These are phyloP conservation scores for Hemibagrus guttatus DNA, from an alignment of 2,797 vertebrate genomes.

Conservation along the genomic window DNA sequence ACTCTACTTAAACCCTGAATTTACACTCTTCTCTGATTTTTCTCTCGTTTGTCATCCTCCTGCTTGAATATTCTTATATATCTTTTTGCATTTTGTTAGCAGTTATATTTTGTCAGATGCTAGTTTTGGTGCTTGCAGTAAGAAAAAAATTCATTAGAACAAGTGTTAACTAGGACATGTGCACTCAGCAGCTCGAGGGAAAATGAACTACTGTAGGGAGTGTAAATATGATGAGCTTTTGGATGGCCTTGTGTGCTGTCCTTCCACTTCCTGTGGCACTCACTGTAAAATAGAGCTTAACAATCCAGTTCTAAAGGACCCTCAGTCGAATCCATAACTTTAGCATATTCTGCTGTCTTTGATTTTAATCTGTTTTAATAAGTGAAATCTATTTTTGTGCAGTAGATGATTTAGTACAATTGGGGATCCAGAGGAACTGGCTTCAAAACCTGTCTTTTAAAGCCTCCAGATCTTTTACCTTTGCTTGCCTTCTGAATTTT, in stretches of 20 bases:
- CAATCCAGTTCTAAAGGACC: conserved; percentile 22
- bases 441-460: conserved; percentile 17
- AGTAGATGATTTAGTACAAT: conserved; percentile 24
- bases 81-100: conserved; percentile 38
- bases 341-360: neutral
- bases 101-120: conserved; percentile 69
- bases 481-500: conserved; percentile 48
- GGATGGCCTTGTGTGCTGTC: conserved; percentile 9
- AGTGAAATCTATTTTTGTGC: conserved; percentile 23
- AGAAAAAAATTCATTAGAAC: conserved; percentile 39
- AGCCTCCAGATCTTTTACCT: conserved; percentile 21
- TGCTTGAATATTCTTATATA: conserved; percentile 44
- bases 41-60: conserved; percentile 30
- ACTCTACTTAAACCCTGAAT: conserved; percentile 40
- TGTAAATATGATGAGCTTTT: conserved; percentile 25
- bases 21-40: conserved; percentile 29
- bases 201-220: conserved; percentile 44
- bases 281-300: conserved; percentile 6
- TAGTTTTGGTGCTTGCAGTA: conserved; percentile 65
- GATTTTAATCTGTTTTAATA: conserved; percentile 17
- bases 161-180: conserved; percentile 21
- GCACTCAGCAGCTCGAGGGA: conserved; percentile 12
- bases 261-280: conserved; percentile 47
- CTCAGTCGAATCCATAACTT: conserved; percentile 15
- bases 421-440: conserved; percentile 22